Base-by-base conservation (phyloP, 2,888 invertebrate genomes). In the Dorcus hopei region DNA sequence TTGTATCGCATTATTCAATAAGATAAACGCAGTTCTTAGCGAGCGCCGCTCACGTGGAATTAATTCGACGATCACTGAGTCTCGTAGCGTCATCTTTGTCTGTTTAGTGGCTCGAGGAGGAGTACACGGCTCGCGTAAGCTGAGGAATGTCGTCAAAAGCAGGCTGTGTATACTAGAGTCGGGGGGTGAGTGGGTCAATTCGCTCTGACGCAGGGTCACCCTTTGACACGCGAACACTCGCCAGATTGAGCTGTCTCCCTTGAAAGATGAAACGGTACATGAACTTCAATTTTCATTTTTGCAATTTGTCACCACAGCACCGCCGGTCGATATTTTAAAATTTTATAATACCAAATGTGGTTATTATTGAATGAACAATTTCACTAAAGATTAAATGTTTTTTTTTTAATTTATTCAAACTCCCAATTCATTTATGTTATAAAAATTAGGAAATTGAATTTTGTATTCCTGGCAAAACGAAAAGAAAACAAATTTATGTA, bases 191-290 rank as follows among this genome's bases (percentile, higher is more conserved):
- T 51, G 45, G 57, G 52, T 57, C 57, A 52, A 57, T 52, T 48
- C 47, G 38, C 38, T 47, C 16, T 47, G 51, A 51, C 42, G 57
- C 52, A 42, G 47, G 26, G 57, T 40, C 57, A 40, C 47, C 52
- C 47, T 52, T 52, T 52, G 57, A 57, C 57, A 57, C 47, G 47
- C 43, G 41, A 48, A 47, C 52, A 50, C 16, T 52, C 51, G 52
- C 39, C 57, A 57, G 57, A 57, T 57, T 57, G 57, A 57, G 57
- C 57, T 51, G 57, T 57, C 57, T 45, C 47, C 47, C 23, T 47
- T 51, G 47, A 57, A 57, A 57, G 57, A 57, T 57, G 57, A 52
- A 57, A 47, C 57, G 57, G 47, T 47, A 52, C 57, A 57, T 57
- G 52, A 57, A 57, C 52, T 57, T 52, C 57, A 26, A 52, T 45